These are phyloP conservation scores for Acanthurus leucopareius DNA, from an alignment of 2,797 vertebrate species.

Conservation along the genomic window DNA sequence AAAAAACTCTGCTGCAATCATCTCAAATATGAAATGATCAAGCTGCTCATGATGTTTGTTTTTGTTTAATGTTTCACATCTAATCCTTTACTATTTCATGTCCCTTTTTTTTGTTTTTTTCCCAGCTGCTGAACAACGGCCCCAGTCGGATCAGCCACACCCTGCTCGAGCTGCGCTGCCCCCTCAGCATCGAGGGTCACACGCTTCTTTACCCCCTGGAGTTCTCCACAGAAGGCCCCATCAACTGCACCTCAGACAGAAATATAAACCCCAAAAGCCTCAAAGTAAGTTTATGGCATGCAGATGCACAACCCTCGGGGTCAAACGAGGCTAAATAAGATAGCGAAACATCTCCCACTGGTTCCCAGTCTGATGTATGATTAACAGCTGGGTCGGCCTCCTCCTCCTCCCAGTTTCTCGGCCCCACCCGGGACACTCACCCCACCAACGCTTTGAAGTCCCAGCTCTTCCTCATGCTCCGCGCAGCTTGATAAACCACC, in stretches of 20 bases:
- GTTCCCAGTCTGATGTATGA: constrained; percentile 55
- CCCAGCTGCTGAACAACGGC: constrained; percentile 92
- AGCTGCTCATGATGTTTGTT: constrained; percentile 1
- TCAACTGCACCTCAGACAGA: constrained; percentile 89
- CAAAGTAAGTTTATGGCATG: constrained; percentile 78
- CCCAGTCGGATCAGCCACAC: constrained; percentile 92
- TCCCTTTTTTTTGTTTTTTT: neutral
- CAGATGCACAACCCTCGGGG: constrained; percentile 15
- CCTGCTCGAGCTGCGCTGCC: constrained; percentile 89
- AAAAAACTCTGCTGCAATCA: constrained; percentile 11
- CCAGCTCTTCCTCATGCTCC: constrained; percentile 58
- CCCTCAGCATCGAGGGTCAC: constrained; percentile 83
- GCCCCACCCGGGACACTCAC: constrained; percentile 78
- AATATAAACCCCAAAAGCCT: constrained; percentile 85
- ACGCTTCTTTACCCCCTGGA: constrained; percentile 90
- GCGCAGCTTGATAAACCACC: constrained; percentile 70
- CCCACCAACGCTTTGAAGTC: constrained; percentile 75
- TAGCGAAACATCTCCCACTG: constrained; percentile 39
- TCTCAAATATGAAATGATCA: neutral
- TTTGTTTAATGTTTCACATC: constrained; percentile 5
- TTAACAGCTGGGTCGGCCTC: constrained; percentile 48
- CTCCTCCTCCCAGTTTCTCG: constrained; percentile 55
- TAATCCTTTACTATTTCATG: constrained; percentile 20
- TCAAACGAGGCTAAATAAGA: constrained; percentile 45
- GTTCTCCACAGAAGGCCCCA: constrained; percentile 85